Evolutionary conservation across 2,888 invertebrate species (phyloP).

Genomic region (Trissolcus japonicus): DNA sequence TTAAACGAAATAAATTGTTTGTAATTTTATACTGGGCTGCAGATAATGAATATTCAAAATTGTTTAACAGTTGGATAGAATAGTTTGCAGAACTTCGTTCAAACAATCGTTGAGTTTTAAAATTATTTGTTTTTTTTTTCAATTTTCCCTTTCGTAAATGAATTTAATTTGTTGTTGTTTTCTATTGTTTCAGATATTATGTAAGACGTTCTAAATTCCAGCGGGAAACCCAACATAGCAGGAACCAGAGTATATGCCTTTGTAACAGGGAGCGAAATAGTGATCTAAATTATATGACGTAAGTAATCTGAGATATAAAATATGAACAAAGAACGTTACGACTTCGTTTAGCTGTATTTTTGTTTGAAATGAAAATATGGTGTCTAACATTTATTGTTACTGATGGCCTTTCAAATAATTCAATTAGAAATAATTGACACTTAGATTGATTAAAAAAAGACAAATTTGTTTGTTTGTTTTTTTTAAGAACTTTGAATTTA

Average conservation of each 20-base stretch:
- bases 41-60: no score
- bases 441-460: no score
- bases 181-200: conserved; percentile 5
- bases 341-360: conserved; percentile 11
- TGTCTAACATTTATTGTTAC: background rate
- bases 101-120: no score
- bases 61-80: no score
- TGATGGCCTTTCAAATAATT: no score
- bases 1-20: no score
- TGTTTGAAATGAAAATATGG: background rate
- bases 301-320: conserved; percentile 27
- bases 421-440: no score
- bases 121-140: no score
- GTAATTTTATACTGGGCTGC: no score
- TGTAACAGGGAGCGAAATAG: conserved; percentile 20
- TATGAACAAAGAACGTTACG: conserved; percentile 13
- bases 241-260: conserved; percentile 21
- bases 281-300: conserved; percentile 32
- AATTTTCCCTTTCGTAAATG: no score
- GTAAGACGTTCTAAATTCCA: conserved; percentile 12
- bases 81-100: no score
- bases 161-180: background rate
- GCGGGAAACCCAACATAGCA: conserved; percentile 6
- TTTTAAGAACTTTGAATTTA: background rate
- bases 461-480: no score